Conservation (phyloP, 2,888 invertebrate species). For the Ctenicera cuprea region DNA sequence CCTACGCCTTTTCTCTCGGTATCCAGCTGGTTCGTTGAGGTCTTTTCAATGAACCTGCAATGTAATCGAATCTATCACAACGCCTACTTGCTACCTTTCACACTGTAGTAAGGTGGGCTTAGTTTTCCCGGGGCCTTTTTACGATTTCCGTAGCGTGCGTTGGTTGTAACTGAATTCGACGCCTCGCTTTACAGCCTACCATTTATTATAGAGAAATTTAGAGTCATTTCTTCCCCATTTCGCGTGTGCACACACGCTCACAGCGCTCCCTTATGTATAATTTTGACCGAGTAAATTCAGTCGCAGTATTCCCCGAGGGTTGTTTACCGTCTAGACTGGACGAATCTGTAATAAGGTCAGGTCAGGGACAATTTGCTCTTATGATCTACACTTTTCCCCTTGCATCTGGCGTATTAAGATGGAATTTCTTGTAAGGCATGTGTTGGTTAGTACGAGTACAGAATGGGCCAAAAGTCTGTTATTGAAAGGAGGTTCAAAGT, state of each 20-base stretch:
- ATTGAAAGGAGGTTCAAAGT: too few species aligned
- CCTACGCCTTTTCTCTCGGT: neutral
- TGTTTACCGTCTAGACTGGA: slow-evolving; percentile 55
- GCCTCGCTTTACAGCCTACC: slow-evolving; percentile 16
- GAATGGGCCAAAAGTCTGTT: too few species aligned
- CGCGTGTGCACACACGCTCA: slow-evolving; percentile 23
- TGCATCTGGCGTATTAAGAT: neutral
- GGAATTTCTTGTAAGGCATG: too few species aligned
- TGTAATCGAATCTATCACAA: slow-evolving; percentile 11
- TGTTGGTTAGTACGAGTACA: too few species aligned
- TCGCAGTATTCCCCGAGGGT: slow-evolving; percentile 31
- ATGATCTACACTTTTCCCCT: neutral
- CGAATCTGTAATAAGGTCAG: slow-evolving; percentile 54
- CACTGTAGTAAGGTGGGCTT: slow-evolving; percentile 21
- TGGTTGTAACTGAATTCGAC: slow-evolving; percentile 29
- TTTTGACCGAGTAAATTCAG: slow-evolving; percentile 34
- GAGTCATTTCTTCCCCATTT: slow-evolving; percentile 28
- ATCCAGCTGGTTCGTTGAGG: slow-evolving; percentile 1
- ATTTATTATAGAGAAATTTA: slow-evolving; percentile 25
- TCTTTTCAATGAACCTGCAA: slow-evolving; percentile 29
- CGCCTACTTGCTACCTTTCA: slow-evolving; percentile 28
- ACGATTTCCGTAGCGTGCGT: slow-evolving; percentile 40
- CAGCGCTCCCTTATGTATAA: slow-evolving; percentile 25
- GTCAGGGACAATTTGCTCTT: slow-evolving; percentile 54
- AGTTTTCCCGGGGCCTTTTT: slow-evolving; percentile 26